Evolutionary conservation across 2,797 vertebrate species (phyloP), one percentile per base, ranked within the genome.

Genomic region (Lepilemur ruficaudatus): DNA sequence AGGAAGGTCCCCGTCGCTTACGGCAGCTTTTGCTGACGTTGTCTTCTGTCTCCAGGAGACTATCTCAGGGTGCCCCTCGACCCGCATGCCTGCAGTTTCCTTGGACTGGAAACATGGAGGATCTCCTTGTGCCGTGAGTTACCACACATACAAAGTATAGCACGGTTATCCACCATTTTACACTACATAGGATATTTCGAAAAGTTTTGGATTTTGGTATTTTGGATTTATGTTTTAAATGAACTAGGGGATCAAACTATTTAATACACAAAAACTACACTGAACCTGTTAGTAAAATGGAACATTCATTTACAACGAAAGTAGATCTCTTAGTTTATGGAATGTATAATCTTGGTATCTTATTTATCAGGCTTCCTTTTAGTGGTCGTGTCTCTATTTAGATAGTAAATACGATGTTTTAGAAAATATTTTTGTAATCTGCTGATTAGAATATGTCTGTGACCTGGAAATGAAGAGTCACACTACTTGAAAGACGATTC

Each of bases 151-250:
- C 0, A 30, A 23, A 50, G 46, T 2, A 48, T 57, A 18, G 32
- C 5, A 4, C 55, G 11, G 25, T 38, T 46, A 76, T 28, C 22
- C 17, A 13, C 57, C 32, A 18, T 52, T 84, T 81, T 28, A 70
- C 23, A 69, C 35, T 55, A 10, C 4, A 2, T 11, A 46, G 22
- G 46, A 59, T 92, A 57, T 83, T 32, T 46, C 73, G 41, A 50
- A 63, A 65, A 50, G 9, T 76, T 69, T 48, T 78, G 43, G 73
- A 52, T 81, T 57, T 90, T 6, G n/a, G 20, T 13, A 55, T 78
- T 79, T 86, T 83, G 38, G 9, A 94, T 83, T 87, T 85, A 48
- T 85, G n/a, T 46, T 87, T 61, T 41, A 61, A 94, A 78, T 70
- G 22, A 90, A 48, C 15, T n/a, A 52, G 17, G 22, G 25, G 10